Evolutionary conservation across 64 coral and sea anemone genomes (phyloP).

Genomic region (Astreopora myriophthalma): DNA sequence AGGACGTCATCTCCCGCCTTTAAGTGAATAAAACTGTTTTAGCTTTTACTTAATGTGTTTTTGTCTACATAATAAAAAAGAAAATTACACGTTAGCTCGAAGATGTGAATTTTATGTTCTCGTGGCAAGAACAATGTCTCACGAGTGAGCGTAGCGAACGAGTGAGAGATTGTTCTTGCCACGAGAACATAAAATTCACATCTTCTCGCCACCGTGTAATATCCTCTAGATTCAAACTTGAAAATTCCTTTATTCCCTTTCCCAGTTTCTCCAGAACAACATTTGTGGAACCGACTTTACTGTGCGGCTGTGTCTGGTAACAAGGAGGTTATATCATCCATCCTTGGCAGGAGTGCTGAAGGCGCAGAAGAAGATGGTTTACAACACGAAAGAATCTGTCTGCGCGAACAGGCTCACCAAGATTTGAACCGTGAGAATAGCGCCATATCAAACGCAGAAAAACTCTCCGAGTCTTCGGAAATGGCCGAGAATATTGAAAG

Average conservation of each 20-base stretch:
- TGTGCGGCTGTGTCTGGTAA: slow-evolving; percentile 83
- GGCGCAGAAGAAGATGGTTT: background rate
- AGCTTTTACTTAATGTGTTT: too few relatives aligned
- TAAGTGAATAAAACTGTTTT: too few relatives aligned
- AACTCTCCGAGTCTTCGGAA: background rate
- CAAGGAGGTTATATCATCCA: slow-evolving; percentile 54
- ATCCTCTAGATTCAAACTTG: too few relatives aligned
- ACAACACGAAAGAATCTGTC: background rate
- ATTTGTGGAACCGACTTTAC: slow-evolving; percentile 87
- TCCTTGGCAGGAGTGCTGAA: background rate
- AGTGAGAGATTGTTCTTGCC: too few relatives aligned
- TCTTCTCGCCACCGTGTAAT: too few relatives aligned
- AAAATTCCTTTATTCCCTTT: background rate
- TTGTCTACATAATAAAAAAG: too few relatives aligned
- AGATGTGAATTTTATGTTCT: too few relatives aligned
- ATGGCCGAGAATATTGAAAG: background rate
- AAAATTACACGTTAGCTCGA: too few relatives aligned
- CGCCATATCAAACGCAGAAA: background rate
- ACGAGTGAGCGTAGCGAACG: too few relatives aligned
- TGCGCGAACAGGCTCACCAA: background rate
- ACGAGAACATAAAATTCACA: too few relatives aligned
- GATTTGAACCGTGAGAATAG: background rate
- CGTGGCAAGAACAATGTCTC: too few relatives aligned
- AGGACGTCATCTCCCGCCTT: too few relatives aligned
- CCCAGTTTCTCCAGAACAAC: slow-evolving; percentile 54